Conservation (phyloP, 2,113 vertebrate species). For the Orcinus orca region DNA sequence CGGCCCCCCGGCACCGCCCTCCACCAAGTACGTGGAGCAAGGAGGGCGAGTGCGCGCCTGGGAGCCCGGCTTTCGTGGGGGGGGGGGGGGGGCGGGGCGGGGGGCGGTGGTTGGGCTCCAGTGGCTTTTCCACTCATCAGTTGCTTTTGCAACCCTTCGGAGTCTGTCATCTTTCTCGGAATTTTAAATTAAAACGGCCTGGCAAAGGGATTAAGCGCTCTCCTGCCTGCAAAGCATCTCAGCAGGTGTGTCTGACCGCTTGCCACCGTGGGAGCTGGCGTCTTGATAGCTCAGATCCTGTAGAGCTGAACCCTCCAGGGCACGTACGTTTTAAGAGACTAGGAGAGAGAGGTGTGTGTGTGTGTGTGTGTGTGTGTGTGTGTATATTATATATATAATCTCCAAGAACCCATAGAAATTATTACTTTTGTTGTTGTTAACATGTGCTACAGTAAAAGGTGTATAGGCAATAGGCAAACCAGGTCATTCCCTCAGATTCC, state of each 20-base stretch:
- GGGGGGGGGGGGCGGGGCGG: fast-evolving
- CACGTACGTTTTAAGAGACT: not conserved
- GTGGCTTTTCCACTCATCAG: slow-evolving; percentile 66
- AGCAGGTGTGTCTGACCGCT: not conserved
- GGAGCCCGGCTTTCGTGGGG: not conserved
- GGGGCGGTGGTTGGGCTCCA: not conserved
- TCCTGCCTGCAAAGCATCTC: slow-evolving; percentile 20
- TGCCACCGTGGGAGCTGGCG: fast-evolving
- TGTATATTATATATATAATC: no score
- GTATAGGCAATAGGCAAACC: not conserved
- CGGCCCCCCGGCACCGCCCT: not conserved
- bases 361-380: fast-evolving
- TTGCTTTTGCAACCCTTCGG: slow-evolving; percentile 51
- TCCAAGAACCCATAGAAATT: not conserved
- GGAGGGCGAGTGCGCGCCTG: not conserved
- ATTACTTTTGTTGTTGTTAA: not conserved
- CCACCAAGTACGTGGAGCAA: slow-evolving; percentile 57
- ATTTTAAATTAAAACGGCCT: slow-evolving; percentile 63
- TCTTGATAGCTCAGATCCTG: not conserved
- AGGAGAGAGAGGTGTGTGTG: not conserved
- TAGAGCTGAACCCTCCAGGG: not conserved
- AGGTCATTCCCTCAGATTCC: not conserved
- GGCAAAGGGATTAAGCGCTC: slow-evolving; percentile 50
- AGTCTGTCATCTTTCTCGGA: slow-evolving; percentile 63
- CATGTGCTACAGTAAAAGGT: no score